Evolutionary conservation across 2,797 vertebrate genomes (phyloP).

Genomic region (Hemitrygon akajei): DNA sequence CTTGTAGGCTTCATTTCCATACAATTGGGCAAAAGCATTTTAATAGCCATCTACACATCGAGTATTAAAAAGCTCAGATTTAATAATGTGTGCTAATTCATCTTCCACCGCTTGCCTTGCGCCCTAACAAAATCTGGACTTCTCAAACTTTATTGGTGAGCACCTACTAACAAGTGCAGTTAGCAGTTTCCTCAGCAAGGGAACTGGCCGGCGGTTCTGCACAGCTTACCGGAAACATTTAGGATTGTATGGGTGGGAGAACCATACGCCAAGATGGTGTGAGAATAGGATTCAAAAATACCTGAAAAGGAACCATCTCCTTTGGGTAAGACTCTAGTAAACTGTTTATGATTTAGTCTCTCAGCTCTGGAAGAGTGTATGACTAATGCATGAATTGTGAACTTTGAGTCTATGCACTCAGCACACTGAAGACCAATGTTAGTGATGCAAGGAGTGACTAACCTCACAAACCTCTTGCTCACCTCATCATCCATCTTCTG

Average conservation of each 20-base stretch:
- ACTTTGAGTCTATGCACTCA: too few species aligned
- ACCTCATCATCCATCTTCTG: too few species aligned
- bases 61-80: neutral
- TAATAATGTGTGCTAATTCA: neutral
- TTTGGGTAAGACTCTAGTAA: neutral
- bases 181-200: too few species aligned
- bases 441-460: too few species aligned
- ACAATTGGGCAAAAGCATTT: neutral
- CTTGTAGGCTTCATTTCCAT: neutral
- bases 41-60: neutral
- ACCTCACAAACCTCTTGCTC: too few species aligned
- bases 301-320: neutral
- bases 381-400: too few species aligned
- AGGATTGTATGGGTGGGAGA: too few species aligned
- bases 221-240: too few species aligned
- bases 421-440: too few species aligned
- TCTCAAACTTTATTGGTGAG: neutral
- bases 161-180: too few species aligned
- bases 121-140: neutral
- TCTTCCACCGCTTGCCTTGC: neutral
- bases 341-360: neutral
- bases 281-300: neutral
- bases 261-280: too few species aligned
- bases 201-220: too few species aligned
- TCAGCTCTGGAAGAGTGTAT: neutral